Evolutionary conservation across 1,140 invertebrate genomes (phyloP), one percentile per base, ranked within the genome.

Genomic region (Eriocheir sinensis): DNA sequence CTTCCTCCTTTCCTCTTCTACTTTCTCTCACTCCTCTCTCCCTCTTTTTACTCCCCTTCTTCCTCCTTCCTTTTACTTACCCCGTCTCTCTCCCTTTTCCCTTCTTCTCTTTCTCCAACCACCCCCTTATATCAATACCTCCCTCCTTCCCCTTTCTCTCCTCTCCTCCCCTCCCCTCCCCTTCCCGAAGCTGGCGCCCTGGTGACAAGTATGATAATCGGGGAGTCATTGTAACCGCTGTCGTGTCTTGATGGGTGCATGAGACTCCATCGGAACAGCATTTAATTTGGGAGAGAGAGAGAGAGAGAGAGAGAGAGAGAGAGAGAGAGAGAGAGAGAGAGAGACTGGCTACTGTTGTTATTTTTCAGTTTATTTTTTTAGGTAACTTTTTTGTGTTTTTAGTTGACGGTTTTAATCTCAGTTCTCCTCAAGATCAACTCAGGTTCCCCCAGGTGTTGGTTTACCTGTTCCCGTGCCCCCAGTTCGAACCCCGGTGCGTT

Each of bases 301-400:
- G 83, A 36, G 83, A 86, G 83, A 86, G 83, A 86, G 83, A 36
- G 89, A 90, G 41, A 90, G 89, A 36, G 44, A 90, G 27, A 32
- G 30, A 30, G 53, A 48, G 8, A 21, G 40, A 21, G 44, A 41
- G 86, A 27, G 40, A 89, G 88, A 48, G 30, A 89, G 27, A 48
- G 36, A 41, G 27, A 89, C 38, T 53, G 2, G 48, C 21, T 53
- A 53, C 21, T 53, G 48, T 53, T 53, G 21, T 53, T 48, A 15
- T 48, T 48, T 4, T 6, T 48, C 15, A 15, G 44, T 53, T 53
- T 53, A 9, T 53, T 12, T 53, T 53, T 53, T 53, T 53, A 17
- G 12, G 15, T 48, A 9, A 53, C 48, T 6, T 48, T 48, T 15
- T 48, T 48, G 4, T 48, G 4, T 48, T 48, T 15, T 48, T 48